Evolutionary conservation across 2,888 invertebrate species (phyloP).

Genomic region (Phaedon cochleariae): DNA sequence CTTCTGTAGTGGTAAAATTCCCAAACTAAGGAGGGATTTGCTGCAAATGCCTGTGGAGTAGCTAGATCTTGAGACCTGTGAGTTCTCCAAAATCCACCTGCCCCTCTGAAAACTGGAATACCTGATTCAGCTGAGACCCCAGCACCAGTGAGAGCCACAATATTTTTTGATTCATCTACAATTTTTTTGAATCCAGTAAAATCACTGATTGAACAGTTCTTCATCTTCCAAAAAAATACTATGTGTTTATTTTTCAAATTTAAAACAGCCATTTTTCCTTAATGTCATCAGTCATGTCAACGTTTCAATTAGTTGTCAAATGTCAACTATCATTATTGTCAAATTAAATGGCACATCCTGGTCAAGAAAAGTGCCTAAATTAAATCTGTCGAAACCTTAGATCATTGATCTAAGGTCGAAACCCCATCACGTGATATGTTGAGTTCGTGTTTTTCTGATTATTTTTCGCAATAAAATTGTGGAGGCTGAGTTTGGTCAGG

Average conservation of each 20-base stretch:
- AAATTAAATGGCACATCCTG: no score
- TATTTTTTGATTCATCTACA: conserved; percentile 65
- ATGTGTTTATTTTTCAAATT: neutral
- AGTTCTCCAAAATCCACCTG: conserved; percentile 83
- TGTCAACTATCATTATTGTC: no score
- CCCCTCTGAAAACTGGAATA: conserved; percentile 85
- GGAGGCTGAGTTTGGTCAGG: no score
- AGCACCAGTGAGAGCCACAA: conserved; percentile 89
- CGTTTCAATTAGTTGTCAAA: no score
- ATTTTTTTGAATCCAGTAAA: conserved; percentile 66
- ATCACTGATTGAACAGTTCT: conserved; percentile 42
- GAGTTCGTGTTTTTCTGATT: no score
- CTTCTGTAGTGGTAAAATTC: conserved; percentile 89
- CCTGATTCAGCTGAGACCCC: conserved; percentile 97
- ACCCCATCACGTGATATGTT: no score
- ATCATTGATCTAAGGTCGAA: no score
- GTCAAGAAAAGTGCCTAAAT: no score
- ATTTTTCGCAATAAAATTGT: no score
- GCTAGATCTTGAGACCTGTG: conserved; percentile 74
- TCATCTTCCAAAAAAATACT: conserved; percentile 23
- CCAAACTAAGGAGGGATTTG: conserved; percentile 84
- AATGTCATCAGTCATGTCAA: no score
- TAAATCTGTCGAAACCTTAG: no score
- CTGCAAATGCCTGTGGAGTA: conserved; percentile 75
- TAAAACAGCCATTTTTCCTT: no score